phyloP scores from a whole-genome alignment of 2,888 invertebrate species.

The Caenorhabditis sp. region DNA sequence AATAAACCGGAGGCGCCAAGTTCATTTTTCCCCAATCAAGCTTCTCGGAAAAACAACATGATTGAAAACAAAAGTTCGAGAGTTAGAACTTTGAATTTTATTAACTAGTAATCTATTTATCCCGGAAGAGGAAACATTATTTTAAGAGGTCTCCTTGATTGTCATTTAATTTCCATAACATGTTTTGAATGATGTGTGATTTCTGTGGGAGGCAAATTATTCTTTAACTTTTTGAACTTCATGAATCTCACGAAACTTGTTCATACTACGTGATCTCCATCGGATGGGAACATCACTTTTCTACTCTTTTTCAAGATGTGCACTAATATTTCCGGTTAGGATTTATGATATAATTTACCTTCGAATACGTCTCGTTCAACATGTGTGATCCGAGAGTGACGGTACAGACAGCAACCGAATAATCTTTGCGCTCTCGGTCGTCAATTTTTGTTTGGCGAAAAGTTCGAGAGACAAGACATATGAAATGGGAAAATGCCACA shows the following conservation, averaged over 20 bases:
- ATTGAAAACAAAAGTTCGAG: conserved; percentile 4
- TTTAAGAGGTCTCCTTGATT: too few species aligned
- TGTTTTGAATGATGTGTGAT: conserved; percentile 8
- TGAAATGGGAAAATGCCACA: conserved; percentile 46
- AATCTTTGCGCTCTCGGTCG: conserved; percentile 36
- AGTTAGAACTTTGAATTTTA: too few species aligned
- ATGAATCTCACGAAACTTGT: conserved; percentile 39
- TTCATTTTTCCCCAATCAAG: not conserved
- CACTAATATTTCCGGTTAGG: conserved; percentile 21
- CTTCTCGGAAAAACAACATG: not conserved
- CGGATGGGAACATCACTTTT: conserved; percentile 20
- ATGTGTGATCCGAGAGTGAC: conserved; percentile 15
- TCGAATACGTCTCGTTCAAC: conserved; percentile 45
- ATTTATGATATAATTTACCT: conserved; percentile 29
- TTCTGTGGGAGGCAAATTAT: too few species aligned
- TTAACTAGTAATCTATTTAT: too few species aligned
- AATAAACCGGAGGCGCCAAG: not conserved
- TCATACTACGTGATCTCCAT: conserved; percentile 12
- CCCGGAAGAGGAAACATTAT: too few species aligned
- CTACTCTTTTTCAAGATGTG: not conserved
- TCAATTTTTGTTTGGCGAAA: conserved; percentile 46
- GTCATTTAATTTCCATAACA: too few species aligned
- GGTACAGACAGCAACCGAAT: conserved; percentile 20
- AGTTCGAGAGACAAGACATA: conserved; percentile 53
- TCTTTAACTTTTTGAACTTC: not conserved